These are phyloP conservation scores for Pseudorasbora parva DNA, from an alignment of 2,113 vertebrate genomes.

Conservation along the genomic window DNA sequence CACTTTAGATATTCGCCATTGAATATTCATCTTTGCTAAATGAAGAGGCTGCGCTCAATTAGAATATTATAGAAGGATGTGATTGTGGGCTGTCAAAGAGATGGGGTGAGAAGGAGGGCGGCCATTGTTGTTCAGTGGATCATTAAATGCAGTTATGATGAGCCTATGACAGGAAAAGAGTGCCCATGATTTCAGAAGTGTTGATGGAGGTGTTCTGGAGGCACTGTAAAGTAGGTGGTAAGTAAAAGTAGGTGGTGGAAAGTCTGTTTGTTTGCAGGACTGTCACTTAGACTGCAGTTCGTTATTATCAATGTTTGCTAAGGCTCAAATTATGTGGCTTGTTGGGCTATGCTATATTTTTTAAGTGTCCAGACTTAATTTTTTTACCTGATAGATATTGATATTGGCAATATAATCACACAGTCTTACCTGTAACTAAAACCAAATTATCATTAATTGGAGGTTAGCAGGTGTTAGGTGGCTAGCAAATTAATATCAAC, in stretches of 20 bases:
- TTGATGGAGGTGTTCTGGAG: not conserved
- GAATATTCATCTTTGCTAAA: constrained; percentile 56
- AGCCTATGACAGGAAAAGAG: constrained; percentile 2
- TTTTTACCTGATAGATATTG: not conserved
- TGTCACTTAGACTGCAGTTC: not conserved
- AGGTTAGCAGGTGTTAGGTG: not conserved
- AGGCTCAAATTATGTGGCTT: not conserved
- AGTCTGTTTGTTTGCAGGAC: not conserved
- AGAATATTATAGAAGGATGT: constrained; percentile 34
- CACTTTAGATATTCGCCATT: constrained; percentile 39
- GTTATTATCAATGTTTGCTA: not conserved
- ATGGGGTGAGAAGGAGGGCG: constrained; percentile 11
- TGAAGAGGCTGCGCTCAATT: constrained; percentile 50
- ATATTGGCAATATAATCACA: not conserved
- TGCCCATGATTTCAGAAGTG: not conserved
- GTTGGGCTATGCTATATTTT: not conserved
- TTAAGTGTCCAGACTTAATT: not conserved
- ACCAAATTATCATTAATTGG: not conserved
- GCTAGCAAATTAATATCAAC: not conserved
- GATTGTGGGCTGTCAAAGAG: constrained; percentile 27
- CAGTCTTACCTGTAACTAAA: no score
- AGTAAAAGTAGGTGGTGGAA: not conserved
- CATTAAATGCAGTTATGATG: constrained; percentile 43
- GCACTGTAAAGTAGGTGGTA: no score
- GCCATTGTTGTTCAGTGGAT: constrained; percentile 40